Base-by-base conservation (phyloP, 2,888 invertebrate species). In the Acleris holmiana region DNA sequence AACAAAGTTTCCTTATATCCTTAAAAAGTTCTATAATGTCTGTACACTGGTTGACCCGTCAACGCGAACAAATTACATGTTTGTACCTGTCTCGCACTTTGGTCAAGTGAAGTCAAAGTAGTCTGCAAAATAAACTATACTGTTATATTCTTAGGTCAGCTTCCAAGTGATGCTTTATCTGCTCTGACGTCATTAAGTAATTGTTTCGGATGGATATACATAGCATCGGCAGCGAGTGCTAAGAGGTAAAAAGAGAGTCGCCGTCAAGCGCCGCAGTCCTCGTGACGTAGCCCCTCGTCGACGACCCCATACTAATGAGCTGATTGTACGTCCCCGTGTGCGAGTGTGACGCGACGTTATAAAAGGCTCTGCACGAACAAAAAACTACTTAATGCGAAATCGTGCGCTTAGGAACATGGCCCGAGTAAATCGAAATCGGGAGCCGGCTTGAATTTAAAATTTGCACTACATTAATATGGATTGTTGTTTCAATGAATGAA, bases 391-490 rank as follows among this genome's bases (percentile, higher is more conserved):
- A 89, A 87, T 88, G 86, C 90, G 87, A 84, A 90, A 88, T 86
- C 89, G 88, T 89, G 89, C 82, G 88, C 88, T 88, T 86, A 90
- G 86, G 74, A 85, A 89, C 88, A 89, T 79, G 83, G 80, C 74
- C 77, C 82, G 78, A 83, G 77, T 85, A 85, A 84, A 89, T 89
- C 86, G 86, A 87, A 88, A 85, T 80, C 87, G 86, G 80, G 88
- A 85, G 86, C 77, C 86, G 84, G 81, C 85, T 83, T 91, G 92
- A 92, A 92, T 92, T 89, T 83, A 84, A 92, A 92, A 91, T 92
- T 90, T 91, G 91, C 89, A 89, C 88, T 89, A 87, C 91, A 92
- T 92, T 91, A 91, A 91, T 91, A 92, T 92, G 91, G 89, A 91
- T 91, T 83, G 91, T 85, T 80, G 89, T 89, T 91, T 90, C 91